phyloP scores from a whole-genome alignment of 2,888 invertebrate species.

The Thysanoteuthis rhombus region DNA sequence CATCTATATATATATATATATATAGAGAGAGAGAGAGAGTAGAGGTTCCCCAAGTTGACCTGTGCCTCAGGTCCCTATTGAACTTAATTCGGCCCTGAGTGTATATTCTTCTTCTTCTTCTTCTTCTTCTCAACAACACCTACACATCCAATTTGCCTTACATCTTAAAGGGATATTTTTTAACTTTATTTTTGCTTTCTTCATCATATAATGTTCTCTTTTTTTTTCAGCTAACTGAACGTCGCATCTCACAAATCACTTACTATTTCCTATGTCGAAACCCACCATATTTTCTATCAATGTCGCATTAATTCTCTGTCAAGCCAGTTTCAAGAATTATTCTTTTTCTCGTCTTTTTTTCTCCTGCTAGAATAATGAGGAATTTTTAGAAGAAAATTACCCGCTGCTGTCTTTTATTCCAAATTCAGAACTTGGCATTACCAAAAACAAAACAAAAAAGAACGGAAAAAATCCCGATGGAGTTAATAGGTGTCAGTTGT shows the following conservation, averaged over 20 bases:
- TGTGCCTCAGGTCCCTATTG: too few relatives aligned
- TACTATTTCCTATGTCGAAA: not conserved
- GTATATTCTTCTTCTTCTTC: not conserved
- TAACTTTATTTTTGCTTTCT: not conserved
- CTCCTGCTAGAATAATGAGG: not conserved
- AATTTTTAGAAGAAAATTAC: not conserved
- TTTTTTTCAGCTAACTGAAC: not conserved
- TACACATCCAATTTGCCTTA: not conserved
- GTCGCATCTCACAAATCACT: not conserved
- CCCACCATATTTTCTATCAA: not conserved
- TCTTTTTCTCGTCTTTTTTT: not conserved
- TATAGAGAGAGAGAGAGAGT: too few relatives aligned
- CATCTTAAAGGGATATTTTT: not conserved
- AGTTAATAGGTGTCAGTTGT: not conserved
- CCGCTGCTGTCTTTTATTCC: not conserved
- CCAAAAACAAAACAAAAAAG: not conserved
- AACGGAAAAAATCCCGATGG: not conserved
- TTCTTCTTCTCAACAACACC: not conserved
- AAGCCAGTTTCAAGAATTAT: not conserved
- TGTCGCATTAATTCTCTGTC: not conserved
- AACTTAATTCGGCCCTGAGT: not conserved
- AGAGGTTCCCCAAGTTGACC: too few relatives aligned
- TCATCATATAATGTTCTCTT: not conserved
- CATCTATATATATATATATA: too few relatives aligned
- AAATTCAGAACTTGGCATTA: not conserved